Evolutionary conservation across 37 sponge, comb jelly and placozoan species (phyloP), one percentile per base, ranked within the genome.

Genomic region (Crambe crambe): DNA sequence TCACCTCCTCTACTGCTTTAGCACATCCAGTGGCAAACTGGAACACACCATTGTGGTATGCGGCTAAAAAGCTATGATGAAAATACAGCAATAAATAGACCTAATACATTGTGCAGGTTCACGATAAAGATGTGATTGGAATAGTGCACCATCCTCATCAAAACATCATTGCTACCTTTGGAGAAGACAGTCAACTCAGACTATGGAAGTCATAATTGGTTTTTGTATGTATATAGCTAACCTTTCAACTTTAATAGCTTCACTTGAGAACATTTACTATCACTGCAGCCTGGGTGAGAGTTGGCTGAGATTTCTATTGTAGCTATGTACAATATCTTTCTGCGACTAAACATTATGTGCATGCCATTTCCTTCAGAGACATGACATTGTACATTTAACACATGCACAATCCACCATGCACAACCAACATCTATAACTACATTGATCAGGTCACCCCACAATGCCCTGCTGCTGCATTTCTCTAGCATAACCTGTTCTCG

Each of bases 131-230:
- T 47, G 94, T 91, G 29, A 93, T 96, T 62, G 99, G 99, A 21
- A 80, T 96, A 40, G 76, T 80, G 5, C 99, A 96, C 70, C 99
- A 98, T 84, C 99, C 99, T 34, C 99, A 98, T 72, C 99, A 98
- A 76, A 98, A 98, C 82, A 59, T 98, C 26, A 80, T 98, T 0
- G 92, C 96, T 37, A 91, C 92, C 43, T 98, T 89, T 57, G 90
- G 82, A 9, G 94, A 91, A 44, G 99, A 98, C 62, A 75, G 92
- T 29, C 83, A 87, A 42, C 81, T 98, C 20, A 91, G 89, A 72
- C 86, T 98, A 1, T 98, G 99, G 99, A 95, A 91, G 64, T 77
- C 84, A 58, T 84, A 37, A 66, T 12, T 4, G 9, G 15, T 18
- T 15, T 51, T 15, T 15, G 15, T 51, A 9, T 18, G 15, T 51